phyloP scores from a whole-genome alignment of 2,888 invertebrate species.

The Melanophora roralis region DNA sequence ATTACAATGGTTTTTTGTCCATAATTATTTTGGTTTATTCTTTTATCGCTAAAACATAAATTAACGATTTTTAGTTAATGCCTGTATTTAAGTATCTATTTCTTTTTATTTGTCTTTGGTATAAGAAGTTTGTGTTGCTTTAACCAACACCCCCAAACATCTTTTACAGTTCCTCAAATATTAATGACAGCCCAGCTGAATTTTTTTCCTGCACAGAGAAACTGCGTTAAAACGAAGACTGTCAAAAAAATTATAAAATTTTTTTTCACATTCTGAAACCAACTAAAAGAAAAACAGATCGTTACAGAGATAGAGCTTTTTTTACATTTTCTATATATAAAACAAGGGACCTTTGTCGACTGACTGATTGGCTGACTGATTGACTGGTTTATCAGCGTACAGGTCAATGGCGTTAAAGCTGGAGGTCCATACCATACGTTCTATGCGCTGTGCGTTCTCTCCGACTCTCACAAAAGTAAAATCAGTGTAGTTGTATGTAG shows the following conservation, averaged over 20 bases:
- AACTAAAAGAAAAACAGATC: no score
- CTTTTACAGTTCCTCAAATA: constrained; percentile 10
- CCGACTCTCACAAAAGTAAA: no score
- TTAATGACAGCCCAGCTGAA: neutral
- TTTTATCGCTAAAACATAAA: constrained; percentile 37
- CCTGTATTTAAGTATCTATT: constrained; percentile 42
- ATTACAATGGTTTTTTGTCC: constrained; percentile 26
- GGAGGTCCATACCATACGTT: no score
- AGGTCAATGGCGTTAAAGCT: no score
- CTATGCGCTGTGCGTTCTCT: no score
- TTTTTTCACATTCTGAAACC: no score
- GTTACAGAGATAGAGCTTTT: no score
- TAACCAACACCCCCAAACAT: constrained; percentile 12
- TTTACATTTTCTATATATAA: no score
- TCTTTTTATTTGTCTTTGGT: constrained; percentile 48
- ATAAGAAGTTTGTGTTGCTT: constrained; percentile 23
- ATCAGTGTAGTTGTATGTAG: no score
- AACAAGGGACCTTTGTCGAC: no score
- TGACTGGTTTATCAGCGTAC: no score
- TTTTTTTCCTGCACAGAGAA: neutral
- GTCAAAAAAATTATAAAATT: neutral
- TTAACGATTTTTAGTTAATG: constrained; percentile 25
- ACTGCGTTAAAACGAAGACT: neutral
- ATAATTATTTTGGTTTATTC: constrained; percentile 23
- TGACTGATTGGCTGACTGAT: no score